phyloP scores from a whole-genome alignment of 1,140 invertebrate species.

The Melipona quadrifasciata region DNA sequence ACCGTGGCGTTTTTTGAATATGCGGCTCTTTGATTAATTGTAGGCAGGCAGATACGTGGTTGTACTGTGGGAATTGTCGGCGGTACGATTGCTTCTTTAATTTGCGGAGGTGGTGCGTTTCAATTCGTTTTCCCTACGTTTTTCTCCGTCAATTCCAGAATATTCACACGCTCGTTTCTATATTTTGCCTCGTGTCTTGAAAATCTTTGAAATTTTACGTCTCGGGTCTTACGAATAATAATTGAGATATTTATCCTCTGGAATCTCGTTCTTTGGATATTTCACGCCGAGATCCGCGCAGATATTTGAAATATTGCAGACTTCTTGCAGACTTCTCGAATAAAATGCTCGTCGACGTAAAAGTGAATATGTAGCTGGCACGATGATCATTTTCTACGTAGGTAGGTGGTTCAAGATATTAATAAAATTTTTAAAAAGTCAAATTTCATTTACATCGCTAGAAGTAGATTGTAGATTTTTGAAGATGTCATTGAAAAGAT shows the following conservation, averaged over 20 bases:
- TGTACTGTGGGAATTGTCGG: neutral
- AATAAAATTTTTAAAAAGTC: no score
- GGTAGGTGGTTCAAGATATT: no score
- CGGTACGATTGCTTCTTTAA: neutral
- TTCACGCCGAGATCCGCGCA: no score
- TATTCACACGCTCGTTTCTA: neutral
- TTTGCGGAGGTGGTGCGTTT: neutral
- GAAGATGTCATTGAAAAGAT: no score
- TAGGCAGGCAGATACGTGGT: neutral
- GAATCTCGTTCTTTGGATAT: no score
- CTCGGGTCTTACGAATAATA: no score
- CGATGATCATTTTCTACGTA: neutral
- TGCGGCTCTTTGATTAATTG: neutral
- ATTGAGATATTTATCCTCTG: no score
- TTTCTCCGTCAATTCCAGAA: neutral
- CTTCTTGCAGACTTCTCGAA: neutral
- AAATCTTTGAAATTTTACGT: neutral
- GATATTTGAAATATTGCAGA: neutral
- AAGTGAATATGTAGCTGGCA: neutral
- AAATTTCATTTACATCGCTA: no score
- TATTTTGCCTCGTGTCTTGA: neutral
- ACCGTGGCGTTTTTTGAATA: neutral
- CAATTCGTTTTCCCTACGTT: neutral
- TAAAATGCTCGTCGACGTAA: neutral
- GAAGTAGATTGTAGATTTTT: no score